phyloP scores from a whole-genome alignment of 30 jellyfish, hydroid and myxozoan species.

The Pelagia noctiluca region DNA sequence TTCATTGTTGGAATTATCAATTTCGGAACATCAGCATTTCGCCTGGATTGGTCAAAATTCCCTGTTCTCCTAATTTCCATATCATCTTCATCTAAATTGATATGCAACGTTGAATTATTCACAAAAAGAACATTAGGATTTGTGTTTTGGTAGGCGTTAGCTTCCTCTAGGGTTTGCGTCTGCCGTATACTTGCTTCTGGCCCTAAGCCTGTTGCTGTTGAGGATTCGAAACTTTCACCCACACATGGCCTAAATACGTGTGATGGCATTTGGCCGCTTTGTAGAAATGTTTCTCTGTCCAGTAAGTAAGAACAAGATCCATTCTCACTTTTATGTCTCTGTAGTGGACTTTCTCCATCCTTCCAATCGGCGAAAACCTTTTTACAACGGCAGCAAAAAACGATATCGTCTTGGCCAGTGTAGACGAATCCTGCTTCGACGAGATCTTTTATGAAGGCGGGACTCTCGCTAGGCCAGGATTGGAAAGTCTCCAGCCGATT shows the following conservation, averaged over 20 bases:
- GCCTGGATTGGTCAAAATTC: not conserved
- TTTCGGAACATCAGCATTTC: not conserved
- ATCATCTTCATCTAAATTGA: not conserved
- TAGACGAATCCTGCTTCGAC: constrained; percentile 96
- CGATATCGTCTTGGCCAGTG: constrained; percentile 74
- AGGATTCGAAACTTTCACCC: not conserved
- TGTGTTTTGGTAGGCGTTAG: not conserved
- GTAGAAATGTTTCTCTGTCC: constrained; percentile 16
- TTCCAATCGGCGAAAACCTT: constrained; percentile 73
- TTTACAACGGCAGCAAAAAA: constrained; percentile 80
- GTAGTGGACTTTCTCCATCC: constrained; percentile 81
- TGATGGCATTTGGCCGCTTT: not conserved
- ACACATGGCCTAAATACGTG: not conserved
- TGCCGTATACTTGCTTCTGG: not conserved
- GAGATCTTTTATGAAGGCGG: constrained; percentile 81
- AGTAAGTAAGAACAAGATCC: constrained; percentile 50
- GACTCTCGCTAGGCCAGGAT: constrained; percentile 83
- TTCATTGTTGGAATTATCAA: not conserved
- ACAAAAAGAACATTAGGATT: not conserved
- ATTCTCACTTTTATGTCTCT: constrained; percentile 62
- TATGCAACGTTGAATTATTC: not conserved
- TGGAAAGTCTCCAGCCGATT: constrained; percentile 57
- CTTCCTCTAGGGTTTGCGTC: not conserved
- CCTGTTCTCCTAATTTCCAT: not conserved
- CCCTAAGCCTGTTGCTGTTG: not conserved